Conservation (phyloP, 2,888 invertebrate species). For the Megastigmus dorsalis region DNA sequence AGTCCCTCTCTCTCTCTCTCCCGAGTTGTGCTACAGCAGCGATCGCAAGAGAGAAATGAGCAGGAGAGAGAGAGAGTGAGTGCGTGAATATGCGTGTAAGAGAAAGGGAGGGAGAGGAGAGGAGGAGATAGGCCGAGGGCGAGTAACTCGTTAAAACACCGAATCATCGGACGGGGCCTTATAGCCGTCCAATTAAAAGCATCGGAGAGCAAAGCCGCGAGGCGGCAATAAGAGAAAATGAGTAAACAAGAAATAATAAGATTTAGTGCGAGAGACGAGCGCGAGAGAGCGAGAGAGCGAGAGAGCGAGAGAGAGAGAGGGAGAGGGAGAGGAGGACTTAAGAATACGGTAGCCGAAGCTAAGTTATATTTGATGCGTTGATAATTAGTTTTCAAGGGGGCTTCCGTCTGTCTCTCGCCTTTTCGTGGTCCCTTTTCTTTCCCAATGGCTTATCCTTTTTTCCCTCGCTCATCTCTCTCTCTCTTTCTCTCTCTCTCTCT, state of each 20-base stretch:
- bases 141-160: slow-evolving; percentile 61
- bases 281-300: slow-evolving; percentile 55
- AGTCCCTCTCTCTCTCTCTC: too few species aligned
- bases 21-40: not conserved
- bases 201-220: slow-evolving; percentile 40
- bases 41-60: slow-evolving; percentile 1
- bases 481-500: slow-evolving; percentile 37
- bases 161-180: slow-evolving; percentile 62
- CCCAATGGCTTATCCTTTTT: slow-evolving; percentile 25
- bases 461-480: slow-evolving; percentile 45
- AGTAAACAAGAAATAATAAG: slow-evolving; percentile 63
- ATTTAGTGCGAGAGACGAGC: slow-evolving; percentile 50
- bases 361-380: slow-evolving; percentile 73
- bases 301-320: slow-evolving; percentile 58
- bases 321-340: slow-evolving; percentile 59
- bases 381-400: slow-evolving; percentile 70
- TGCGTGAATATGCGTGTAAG: too few species aligned
- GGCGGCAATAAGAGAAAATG: slow-evolving; percentile 57
- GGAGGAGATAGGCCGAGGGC: slow-evolving; percentile 9
- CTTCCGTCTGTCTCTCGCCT: slow-evolving; percentile 53
- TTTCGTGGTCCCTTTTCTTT: slow-evolving; percentile 45
- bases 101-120: too few species aligned
- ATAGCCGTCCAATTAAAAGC: slow-evolving; percentile 69
- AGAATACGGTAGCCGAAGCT: slow-evolving; percentile 70
- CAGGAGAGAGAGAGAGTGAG: not conserved